Conservation (phyloP, 2,797 vertebrate species). For the Salmo trutta region DNA sequence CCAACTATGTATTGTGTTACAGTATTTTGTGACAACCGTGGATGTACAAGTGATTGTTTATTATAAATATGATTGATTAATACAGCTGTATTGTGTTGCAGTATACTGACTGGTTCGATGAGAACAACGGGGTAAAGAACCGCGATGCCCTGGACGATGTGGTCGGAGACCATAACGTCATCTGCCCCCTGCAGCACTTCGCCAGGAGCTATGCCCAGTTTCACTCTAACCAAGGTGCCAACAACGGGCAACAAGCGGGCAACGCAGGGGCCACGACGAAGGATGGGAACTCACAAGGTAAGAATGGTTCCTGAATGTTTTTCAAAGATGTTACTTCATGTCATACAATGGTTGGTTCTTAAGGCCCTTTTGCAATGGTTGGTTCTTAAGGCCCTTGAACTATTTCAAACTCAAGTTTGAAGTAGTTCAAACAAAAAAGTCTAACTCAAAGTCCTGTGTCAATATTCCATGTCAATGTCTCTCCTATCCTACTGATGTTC, state of each 20-base stretch:
- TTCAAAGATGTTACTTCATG: background rate
- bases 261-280: conserved; percentile 60
- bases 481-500: too few species aligned
- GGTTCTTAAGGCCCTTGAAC: background rate
- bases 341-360: background rate
- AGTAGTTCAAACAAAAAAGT: too few species aligned
- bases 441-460: too few species aligned
- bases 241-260: conserved; percentile 35
- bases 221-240: conserved; percentile 64
- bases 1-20: background rate
- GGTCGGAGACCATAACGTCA: conserved; percentile 92
- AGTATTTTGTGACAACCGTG: background rate
- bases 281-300: conserved; percentile 69
- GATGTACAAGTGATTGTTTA: background rate
- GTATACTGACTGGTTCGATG: conserved; percentile 92
- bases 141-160: conserved; percentile 89
- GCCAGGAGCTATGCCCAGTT: conserved; percentile 79
- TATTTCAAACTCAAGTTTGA: too few species aligned
- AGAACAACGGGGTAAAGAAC: conserved; percentile 85
- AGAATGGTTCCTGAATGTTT: background rate
- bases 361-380: background rate
- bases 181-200: conserved; percentile 87
- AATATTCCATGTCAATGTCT: too few species aligned
- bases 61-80: background rate
- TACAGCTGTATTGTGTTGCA: conserved; percentile 74